phyloP scores from a whole-genome alignment of 2,113 vertebrate genomes.

The Tachysurus vachellii region DNA sequence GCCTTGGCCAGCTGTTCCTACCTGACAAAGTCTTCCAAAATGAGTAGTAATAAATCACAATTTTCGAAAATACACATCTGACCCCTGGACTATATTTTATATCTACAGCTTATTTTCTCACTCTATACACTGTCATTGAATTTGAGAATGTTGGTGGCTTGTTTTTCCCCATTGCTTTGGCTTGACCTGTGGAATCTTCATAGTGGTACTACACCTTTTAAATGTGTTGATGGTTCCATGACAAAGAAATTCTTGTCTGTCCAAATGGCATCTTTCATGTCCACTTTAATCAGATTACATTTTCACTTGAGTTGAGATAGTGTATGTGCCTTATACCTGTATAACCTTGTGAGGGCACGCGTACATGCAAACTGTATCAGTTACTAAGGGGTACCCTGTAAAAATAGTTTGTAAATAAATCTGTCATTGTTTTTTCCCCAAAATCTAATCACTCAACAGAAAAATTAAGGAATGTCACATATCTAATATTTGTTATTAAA shows the following conservation, averaged over 20 bases:
- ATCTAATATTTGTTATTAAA: not conserved
- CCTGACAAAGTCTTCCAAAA: slow-evolving; percentile 34
- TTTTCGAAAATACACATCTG: slow-evolving; percentile 56
- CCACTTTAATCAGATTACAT: slow-evolving; percentile 60
- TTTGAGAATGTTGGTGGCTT: not conserved
- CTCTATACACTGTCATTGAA: not conserved
- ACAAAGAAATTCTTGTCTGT: slow-evolving; percentile 5
- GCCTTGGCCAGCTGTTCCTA: slow-evolving; percentile 47
- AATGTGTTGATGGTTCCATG: slow-evolving; percentile 34
- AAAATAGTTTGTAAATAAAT: not conserved
- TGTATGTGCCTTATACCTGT: slow-evolving; percentile 48
- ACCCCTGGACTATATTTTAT: slow-evolving; percentile 62
- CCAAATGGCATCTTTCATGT: slow-evolving; percentile 62
- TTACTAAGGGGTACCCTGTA: not conserved
- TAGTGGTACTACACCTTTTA: not conserved
- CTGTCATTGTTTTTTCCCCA: not conserved
- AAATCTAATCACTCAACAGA: not conserved
- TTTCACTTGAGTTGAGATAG: slow-evolving; percentile 50
- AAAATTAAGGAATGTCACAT: not conserved
- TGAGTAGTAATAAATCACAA: slow-evolving; percentile 43
- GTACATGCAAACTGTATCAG: not conserved
- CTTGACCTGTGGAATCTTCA: slow-evolving; percentile 4
- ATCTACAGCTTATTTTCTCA: slow-evolving; percentile 45
- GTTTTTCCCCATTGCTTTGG: not conserved
- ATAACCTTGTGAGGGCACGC: slow-evolving; percentile 18